Evolutionary conservation across 1,140 invertebrate species (phyloP), one percentile per base, ranked within the genome.

Genomic region (Micrasema longulum): DNA sequence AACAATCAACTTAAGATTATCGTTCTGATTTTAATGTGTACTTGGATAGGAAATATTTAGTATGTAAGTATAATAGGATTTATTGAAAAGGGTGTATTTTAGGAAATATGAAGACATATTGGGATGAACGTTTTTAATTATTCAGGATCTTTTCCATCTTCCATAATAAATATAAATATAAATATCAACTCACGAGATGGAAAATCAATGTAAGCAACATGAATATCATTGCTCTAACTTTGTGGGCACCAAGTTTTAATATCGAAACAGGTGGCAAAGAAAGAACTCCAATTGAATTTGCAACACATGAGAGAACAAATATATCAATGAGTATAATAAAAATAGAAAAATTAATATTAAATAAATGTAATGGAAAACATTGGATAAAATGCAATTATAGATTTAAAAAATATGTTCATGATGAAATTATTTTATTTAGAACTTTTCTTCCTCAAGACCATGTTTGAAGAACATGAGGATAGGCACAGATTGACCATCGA

Each of bases 391-490:
- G 48, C 63, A 64, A n/a, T 11, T 31, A 7, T 22, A 38, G 31
- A n/a, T n/a, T 47, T 47, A 47, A 64, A 64, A 63, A 22, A 63
- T 63, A 63, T 5, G n/a, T 7, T 16, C 12, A 35, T 38, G 9
- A 38, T n/a, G 14, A 60, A 53, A 53, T 60, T 20, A 43, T 20
- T 60, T 26, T 6, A 62, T 43, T 85, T 94, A 97, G 83, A 94
- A 95, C 84, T 98, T 98, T 86, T 98, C 96, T 85, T 97, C 96
- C 62, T 92, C 89, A 52, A 98, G 88, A 70, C 95, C 97, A 80
- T 97, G 95, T 85, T 98, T 98, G 84, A 97, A 97, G 83, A 97
- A 97, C 91, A 97, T 95, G 78, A 98, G 86, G 66, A 96, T 90
- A 43, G 96, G 96, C 12, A 91, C 88, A 76, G 91, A 92, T 0